Conservation (phyloP, 1,140 invertebrate genomes). For the Parasteatoda tepidariorum region DNA sequence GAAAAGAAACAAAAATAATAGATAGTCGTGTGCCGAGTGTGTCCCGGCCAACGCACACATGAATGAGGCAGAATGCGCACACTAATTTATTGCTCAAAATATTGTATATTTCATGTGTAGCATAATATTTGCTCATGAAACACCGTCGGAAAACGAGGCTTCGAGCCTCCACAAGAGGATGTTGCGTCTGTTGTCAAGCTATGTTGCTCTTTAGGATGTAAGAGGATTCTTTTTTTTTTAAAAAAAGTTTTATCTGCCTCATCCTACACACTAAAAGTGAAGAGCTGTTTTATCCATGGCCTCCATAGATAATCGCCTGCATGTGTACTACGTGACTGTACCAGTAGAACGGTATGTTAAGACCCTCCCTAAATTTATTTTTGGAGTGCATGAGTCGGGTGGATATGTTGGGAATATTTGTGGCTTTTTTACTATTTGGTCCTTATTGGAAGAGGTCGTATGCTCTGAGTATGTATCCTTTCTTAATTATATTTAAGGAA, state of each 20-base stretch:
- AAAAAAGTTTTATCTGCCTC: not conserved
- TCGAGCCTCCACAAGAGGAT: not conserved
- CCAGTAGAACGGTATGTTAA: constrained; percentile 56
- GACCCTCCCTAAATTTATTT: not conserved
- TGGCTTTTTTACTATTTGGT: not conserved
- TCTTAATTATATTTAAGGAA: not conserved
- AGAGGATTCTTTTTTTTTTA: constrained; percentile 4
- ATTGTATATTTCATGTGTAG: not conserved
- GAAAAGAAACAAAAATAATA: not conserved
- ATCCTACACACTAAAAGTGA: not conserved
- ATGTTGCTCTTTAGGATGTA: constrained; percentile 32
- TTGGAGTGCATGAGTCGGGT: constrained; percentile 3
- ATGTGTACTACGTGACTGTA: constrained; percentile 58
- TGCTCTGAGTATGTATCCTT: not conserved
- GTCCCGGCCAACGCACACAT: not conserved
- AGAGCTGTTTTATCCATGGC: constrained; percentile 29
- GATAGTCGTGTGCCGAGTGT: not conserved
- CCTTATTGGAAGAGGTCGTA: not conserved
- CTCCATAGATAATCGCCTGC: constrained; percentile 50
- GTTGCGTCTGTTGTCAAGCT: constrained; percentile 32
- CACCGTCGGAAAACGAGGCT: not conserved
- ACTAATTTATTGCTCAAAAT: not conserved
- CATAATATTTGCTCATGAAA: not conserved
- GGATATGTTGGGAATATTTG: not conserved
- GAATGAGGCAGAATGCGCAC: not conserved